phyloP scores from a whole-genome alignment of 1,140 invertebrate species.

The Scaptodrosophila lebanonensis region DNA sequence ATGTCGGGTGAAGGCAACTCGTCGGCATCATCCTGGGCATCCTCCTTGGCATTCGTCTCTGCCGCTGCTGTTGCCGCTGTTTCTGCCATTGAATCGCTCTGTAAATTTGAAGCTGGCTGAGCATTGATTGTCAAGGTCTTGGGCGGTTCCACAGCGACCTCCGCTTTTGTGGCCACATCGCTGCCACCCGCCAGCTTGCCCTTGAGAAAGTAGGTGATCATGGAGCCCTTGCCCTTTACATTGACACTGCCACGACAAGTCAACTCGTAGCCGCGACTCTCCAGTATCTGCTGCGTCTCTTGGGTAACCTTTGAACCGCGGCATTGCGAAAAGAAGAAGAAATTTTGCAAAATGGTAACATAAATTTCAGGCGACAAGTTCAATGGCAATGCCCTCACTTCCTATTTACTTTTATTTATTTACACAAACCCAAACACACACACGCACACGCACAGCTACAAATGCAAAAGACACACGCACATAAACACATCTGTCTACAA shows the following conservation, averaged over 20 bases:
- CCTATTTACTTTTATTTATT: too few species aligned
- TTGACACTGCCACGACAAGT: conserved; percentile 89
- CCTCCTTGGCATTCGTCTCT: background rate
- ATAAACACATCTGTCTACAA: conserved; percentile 13
- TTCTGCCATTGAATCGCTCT: background rate
- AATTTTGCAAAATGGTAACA: conserved; percentile 43
- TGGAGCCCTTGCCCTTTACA: conserved; percentile 96
- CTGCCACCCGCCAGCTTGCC: conserved; percentile 78
- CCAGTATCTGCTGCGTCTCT: conserved; percentile 89
- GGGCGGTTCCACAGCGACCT: conserved; percentile 13
- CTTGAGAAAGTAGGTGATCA: conserved; percentile 93
- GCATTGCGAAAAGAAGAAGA: background rate
- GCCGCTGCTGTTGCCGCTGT: background rate
- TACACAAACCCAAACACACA: background rate
- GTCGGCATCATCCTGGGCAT: background rate
- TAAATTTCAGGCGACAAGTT: conserved; percentile 67
- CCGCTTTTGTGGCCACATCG: conserved; percentile 28
- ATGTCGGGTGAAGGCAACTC: conserved; percentile 58
- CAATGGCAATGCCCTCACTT: conserved; percentile 51
- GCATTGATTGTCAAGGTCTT: conserved; percentile 13
- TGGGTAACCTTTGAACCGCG: conserved; percentile 86
- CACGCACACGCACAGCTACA: background rate
- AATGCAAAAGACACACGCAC: conserved; percentile 10
- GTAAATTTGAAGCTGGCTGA: background rate
- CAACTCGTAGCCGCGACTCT: conserved; percentile 85